Evolutionary conservation across 2,797 vertebrate genomes (phyloP), one percentile per base, ranked within the genome.

Genomic region (Phoxinus dragarum): DNA sequence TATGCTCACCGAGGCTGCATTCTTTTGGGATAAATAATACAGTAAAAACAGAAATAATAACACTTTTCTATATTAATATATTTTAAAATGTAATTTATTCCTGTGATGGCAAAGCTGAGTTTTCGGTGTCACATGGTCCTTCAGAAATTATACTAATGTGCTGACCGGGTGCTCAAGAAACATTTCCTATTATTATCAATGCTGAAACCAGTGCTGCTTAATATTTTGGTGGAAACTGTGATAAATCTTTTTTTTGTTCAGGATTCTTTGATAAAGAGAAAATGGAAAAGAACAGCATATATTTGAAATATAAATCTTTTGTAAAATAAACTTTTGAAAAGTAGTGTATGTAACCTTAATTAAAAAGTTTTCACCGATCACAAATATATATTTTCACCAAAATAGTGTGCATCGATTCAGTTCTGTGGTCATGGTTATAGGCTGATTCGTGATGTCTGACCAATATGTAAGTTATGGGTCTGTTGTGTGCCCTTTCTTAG

Each of bases 401-500:
- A n/a, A 44, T 47, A 73, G 31, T 47, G 44, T 47, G 14, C 42
- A 47, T 73, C 9, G 42, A 73, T 49, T 49, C 4, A 49, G 27
- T 73, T 73, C 4, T 73, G 44, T 14, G n/a, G n/a, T 72, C 23
- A 44, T 44, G 42, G 8, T 72, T 27, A 27, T 72, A 44, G 40
- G 69, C 23, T n/a, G 40, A 44, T 72, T 72, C 44, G 40, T 72
- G 69, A 27, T n/a, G 6, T 27, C 40, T 44, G 23, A 44, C 23
- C 40, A 44, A 27, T 72, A 72, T 44, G 0, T 44, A 36, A 49
- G 42, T 38, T 47, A 34, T 9, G 16, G n/a, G 1, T 79, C 34
- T 78, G 40, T 52, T 73, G 3, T 80, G 17, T 64, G 31, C 10
- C 52, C n/a, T 84, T 54, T 68, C 78, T 88, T 91, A 99, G 98